Evolutionary conservation across 2,888 invertebrate species (phyloP).

Genomic region (Hemaris fuciformis): DNA sequence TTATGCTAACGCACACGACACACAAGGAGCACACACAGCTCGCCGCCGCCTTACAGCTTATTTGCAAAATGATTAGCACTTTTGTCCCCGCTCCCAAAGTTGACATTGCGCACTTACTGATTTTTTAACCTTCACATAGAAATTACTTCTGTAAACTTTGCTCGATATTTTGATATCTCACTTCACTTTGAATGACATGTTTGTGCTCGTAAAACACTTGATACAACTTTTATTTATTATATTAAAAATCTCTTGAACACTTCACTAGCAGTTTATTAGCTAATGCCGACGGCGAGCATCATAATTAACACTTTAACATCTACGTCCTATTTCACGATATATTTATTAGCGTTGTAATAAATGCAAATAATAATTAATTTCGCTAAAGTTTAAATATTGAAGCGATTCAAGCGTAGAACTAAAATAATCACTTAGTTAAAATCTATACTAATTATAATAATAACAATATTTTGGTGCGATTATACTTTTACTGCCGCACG

Average conservation of each 20-base stretch:
- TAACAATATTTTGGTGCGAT: background rate
- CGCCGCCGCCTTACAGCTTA: constrained; percentile 60
- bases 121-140: constrained; percentile 68
- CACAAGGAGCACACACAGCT: constrained; percentile 53
- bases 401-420: background rate
- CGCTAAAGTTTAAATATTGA: background rate
- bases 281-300: background rate
- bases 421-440: background rate
- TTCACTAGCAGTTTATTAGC: constrained; percentile 20
- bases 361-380: background rate
- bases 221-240: constrained; percentile 30
- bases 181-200: constrained; percentile 43
- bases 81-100: constrained; percentile 68
- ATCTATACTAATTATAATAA: background rate
- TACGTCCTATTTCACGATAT: background rate
- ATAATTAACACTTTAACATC: constrained; percentile 21
- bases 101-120: constrained; percentile 75
- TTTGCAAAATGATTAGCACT: constrained; percentile 75
- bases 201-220: constrained; percentile 34
- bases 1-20: constrained; percentile 64
- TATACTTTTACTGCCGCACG: background rate
- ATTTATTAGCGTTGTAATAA: background rate
- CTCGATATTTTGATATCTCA: constrained; percentile 45
- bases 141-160: constrained; percentile 59
- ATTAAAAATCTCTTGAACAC: constrained; percentile 24